These are phyloP conservation scores for Camponotus fellah DNA, from an alignment of 2,888 invertebrate genomes.

Conservation along the genomic window DNA sequence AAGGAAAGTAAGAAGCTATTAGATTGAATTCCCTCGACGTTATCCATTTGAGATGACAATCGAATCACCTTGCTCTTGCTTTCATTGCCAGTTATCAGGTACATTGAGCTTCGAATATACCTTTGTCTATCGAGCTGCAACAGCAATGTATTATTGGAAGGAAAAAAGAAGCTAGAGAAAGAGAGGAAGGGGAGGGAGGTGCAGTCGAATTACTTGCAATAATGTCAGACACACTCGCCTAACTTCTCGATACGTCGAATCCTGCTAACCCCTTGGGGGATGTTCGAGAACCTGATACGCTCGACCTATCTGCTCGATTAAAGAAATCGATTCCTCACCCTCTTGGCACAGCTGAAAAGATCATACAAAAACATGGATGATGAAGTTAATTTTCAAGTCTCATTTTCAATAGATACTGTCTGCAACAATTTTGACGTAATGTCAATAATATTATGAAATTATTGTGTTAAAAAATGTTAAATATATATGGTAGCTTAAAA, in stretches of 20 bases:
- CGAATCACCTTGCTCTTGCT: not conserved
- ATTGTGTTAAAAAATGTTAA: not conserved
- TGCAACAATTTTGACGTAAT: not conserved
- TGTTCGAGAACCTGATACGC: constrained; percentile 69
- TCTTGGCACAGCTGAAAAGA: constrained; percentile 57
- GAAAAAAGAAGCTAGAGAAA: constrained; percentile 20
- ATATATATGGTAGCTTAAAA: not conserved
- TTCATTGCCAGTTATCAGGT: constrained; percentile 23
- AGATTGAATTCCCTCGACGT: not conserved
- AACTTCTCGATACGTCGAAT: constrained; percentile 72
- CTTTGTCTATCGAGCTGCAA: constrained; percentile 47
- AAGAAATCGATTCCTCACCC: constrained; percentile 69
- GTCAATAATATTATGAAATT: not conserved
- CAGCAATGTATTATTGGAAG: constrained; percentile 54
- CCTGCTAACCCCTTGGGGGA: constrained; percentile 66
- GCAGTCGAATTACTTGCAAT: constrained; percentile 73
- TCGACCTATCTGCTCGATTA: constrained; percentile 70
- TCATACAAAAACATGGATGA: not conserved
- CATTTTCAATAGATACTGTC: not conserved
- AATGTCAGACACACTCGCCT: constrained; percentile 75
- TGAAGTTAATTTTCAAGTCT: not conserved
- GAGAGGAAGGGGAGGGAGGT: constrained; percentile 25
- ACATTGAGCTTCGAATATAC: constrained; percentile 26
- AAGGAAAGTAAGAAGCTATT: not conserved
- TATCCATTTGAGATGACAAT: constrained; percentile 15